phyloP scores from a whole-genome alignment of 2,113 vertebrate genomes.

The Sinocyclocheilus anophthalmus region DNA sequence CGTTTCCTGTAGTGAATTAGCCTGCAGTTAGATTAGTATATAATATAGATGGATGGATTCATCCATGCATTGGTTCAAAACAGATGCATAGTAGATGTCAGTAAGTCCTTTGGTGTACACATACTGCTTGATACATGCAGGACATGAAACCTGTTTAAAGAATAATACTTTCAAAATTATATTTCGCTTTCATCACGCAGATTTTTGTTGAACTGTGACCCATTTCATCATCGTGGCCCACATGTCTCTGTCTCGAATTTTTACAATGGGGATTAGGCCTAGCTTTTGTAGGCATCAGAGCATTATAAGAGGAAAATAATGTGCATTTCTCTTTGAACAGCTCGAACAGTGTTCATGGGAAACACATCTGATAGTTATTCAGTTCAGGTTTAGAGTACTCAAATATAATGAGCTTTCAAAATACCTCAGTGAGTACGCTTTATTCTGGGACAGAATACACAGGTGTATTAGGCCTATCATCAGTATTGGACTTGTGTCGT shows the following conservation, averaged over 20 bases:
- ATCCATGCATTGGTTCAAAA: background rate
- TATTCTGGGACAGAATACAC: constrained; percentile 22
- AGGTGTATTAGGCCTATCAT: background rate
- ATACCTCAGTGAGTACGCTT: background rate
- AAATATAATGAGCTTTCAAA: constrained; percentile 11
- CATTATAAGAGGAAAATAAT: background rate
- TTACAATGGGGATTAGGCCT: background rate
- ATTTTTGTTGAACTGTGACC: constrained; percentile 41
- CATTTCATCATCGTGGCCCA: constrained; percentile 42
- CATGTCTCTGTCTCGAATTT: constrained; percentile 27
- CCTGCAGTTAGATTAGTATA: background rate
- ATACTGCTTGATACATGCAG: background rate
- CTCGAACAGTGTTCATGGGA: background rate
- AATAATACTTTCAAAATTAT: background rate
- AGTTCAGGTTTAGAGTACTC: constrained; percentile 11
- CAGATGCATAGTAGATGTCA: background rate
- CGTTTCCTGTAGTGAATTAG: constrained; percentile 17
- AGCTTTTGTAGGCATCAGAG: background rate
- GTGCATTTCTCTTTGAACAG: background rate
- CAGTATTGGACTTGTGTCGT: constrained; percentile 1
- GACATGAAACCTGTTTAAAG: background rate
- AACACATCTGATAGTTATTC: constrained; percentile 11
- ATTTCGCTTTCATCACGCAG: background rate
- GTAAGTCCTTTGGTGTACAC: background rate
- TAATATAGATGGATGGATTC: background rate